phyloP scores from a whole-genome alignment of 1,140 invertebrate species.

The Drosophila yakuba region DNA sequence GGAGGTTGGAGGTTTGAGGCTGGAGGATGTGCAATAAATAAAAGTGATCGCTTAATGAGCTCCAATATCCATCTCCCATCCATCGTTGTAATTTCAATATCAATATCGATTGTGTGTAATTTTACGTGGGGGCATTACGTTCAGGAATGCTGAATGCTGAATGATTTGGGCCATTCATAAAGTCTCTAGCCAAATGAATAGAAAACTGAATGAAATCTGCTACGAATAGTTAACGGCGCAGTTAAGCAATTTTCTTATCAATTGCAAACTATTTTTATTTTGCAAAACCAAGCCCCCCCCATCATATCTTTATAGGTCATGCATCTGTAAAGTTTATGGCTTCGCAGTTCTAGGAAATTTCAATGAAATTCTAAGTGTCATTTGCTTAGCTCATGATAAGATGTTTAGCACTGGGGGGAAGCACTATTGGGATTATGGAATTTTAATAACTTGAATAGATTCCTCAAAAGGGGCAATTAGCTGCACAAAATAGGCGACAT shows the following conservation, averaged over 20 bases:
- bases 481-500: background rate
- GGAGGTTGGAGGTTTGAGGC: slow-evolving; percentile 52
- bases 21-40: slow-evolving; percentile 67
- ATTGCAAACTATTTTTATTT: background rate
- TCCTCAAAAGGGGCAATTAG: background rate
- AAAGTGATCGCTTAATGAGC: slow-evolving; percentile 64
- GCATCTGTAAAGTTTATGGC: slow-evolving; percentile 1
- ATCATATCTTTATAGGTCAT: slow-evolving; percentile 13
- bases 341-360: slow-evolving; percentile 9
- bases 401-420: no score
- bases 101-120: slow-evolving; percentile 29
- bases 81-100: slow-evolving; percentile 17
- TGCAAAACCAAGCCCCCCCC: background rate
- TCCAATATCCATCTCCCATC: slow-evolving; percentile 28
- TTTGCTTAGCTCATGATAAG: background rate
- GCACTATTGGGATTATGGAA: background rate
- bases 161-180: slow-evolving; percentile 18
- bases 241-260: background rate
- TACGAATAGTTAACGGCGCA: no score
- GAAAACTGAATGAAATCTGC: background rate
- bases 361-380: background rate
- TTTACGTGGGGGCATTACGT: slow-evolving; percentile 7
- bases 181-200: slow-evolving; percentile 1
- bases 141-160: slow-evolving; percentile 22
- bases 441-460: slow-evolving; percentile 1